Evolutionary conservation across 2,113 vertebrate genomes (phyloP).

Genomic region (Platanista minor): DNA sequence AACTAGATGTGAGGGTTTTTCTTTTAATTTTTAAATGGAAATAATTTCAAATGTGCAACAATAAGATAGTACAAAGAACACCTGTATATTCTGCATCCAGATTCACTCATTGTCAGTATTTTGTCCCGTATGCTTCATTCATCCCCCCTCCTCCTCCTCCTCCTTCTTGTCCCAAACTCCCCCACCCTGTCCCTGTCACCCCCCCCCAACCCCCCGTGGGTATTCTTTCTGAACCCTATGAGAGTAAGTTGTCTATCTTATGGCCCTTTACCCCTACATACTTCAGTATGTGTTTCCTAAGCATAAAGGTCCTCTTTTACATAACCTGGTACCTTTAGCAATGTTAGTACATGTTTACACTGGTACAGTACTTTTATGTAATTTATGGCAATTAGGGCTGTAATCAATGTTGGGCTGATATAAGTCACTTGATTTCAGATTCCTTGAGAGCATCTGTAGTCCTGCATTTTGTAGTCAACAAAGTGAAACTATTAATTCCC

Average conservation of each 20-base stretch:
- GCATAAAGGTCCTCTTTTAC: neutral
- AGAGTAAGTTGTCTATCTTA: neutral
- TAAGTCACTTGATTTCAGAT: neutral
- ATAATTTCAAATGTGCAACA: neutral
- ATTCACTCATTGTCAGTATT: neutral
- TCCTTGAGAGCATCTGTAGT: neutral
- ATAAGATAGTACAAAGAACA: neutral
- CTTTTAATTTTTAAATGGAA: neutral
- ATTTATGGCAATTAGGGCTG: neutral
- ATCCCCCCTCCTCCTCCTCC: neutral
- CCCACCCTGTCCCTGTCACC: neutral
- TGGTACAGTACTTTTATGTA: neutral
- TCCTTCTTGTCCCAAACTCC: neutral
- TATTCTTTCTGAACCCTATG: neutral
- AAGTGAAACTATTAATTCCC: slow-evolving; percentile 3
- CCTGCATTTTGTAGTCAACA: slow-evolving; percentile 29
- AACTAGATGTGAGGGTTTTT: neutral
- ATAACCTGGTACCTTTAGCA: neutral
- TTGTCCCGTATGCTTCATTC: neutral
- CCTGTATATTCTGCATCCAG: neutral
- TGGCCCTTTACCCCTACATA: neutral
- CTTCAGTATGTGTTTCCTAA: neutral
- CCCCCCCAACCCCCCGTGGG: fast-evolving
- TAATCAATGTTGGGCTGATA: neutral
- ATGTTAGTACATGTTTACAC: neutral